These are phyloP conservation scores for Anthonomus grandis DNA, from an alignment of 1,140 invertebrate species.

Conservation along the genomic window DNA sequence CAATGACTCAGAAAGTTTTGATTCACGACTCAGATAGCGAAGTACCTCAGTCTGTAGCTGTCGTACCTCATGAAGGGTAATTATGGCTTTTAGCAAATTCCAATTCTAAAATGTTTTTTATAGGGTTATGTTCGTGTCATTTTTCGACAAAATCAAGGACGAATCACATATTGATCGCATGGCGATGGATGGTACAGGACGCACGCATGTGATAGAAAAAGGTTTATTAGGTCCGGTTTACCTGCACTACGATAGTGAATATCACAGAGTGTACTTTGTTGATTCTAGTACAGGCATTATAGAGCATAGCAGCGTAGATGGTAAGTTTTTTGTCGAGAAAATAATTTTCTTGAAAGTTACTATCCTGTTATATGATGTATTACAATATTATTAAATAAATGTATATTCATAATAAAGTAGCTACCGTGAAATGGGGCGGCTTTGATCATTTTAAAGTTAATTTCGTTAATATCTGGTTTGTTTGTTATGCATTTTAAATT, in stretches of 20 bases:
- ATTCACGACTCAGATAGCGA: slow-evolving; percentile 54
- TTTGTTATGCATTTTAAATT: not conserved
- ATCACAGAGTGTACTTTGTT: slow-evolving; percentile 55
- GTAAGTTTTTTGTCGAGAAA: no score
- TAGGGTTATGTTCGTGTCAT: slow-evolving; percentile 64
- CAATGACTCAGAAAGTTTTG: slow-evolving; percentile 54
- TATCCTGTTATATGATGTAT: no score
- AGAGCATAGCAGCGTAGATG: slow-evolving; percentile 54
- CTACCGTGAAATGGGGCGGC: not conserved
- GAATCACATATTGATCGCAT: slow-evolving; percentile 58
- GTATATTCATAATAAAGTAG: no score
- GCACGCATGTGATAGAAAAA: slow-evolving; percentile 53
- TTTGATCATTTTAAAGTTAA: not conserved
- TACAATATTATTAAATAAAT: no score
- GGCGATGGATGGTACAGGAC: slow-evolving; percentile 55
- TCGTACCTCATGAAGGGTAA: slow-evolving; percentile 64
- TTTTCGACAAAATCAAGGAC: slow-evolving; percentile 47
- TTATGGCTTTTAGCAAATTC: not conserved
- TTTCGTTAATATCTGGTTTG: not conserved
- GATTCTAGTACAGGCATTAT: slow-evolving; percentile 56
- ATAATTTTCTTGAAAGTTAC: no score
- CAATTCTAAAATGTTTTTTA: slow-evolving; percentile 17
- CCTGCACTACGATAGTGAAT: slow-evolving; percentile 54
- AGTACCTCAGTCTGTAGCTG: slow-evolving; percentile 57
- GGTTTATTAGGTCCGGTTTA: slow-evolving; percentile 51